phyloP scores from a whole-genome alignment of 2,113 vertebrate species.

The Hyaena hyaena region DNA sequence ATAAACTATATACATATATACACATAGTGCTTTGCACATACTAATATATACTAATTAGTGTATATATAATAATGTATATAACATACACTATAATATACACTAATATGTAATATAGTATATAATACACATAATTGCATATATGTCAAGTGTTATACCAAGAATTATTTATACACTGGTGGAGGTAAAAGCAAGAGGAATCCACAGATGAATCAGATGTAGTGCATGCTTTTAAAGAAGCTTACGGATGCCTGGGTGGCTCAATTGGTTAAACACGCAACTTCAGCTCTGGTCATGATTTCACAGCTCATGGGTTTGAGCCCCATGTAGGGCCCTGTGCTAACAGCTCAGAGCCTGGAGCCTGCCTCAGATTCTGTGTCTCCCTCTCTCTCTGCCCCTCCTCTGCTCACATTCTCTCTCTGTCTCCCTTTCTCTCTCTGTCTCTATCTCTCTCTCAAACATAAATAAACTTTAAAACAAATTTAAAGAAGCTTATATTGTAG shows the following conservation, averaged over 20 bases:
- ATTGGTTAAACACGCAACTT: too few species aligned
- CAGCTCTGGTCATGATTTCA: too few species aligned
- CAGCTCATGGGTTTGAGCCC: too few species aligned
- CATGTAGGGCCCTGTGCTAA: too few species aligned
- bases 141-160: neutral
- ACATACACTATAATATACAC: neutral
- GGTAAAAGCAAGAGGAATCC: neutral
- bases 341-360: too few species aligned
- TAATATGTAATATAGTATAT: neutral
- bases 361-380: too few species aligned
- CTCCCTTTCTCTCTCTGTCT: too few species aligned
- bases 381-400: too few species aligned
- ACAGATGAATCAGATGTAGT: neutral
- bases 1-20: neutral
- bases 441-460: too few species aligned
- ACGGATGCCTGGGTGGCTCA: too few species aligned
- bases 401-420: too few species aligned
- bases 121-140: neutral
- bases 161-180: neutral
- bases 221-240: neutral
- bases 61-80: neutral
- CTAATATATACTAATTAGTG: neutral
- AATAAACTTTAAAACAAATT: too few species aligned
- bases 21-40: neutral
- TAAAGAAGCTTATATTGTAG: neutral